Base-by-base conservation (phyloP, 2,888 invertebrate species). In the Schizotus pectinicornis region DNA sequence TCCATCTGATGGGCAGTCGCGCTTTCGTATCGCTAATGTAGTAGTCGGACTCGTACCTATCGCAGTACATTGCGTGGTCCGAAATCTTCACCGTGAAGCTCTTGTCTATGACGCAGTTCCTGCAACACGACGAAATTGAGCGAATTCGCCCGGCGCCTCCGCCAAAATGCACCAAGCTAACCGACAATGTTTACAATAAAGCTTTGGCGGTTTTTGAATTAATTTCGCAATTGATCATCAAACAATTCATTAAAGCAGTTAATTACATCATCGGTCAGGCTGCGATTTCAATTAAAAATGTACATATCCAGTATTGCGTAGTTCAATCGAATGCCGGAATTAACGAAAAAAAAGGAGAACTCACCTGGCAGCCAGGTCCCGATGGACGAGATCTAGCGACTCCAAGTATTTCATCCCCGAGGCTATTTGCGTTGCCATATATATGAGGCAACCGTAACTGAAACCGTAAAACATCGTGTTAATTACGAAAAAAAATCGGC, bases 381-480 rank as follows among this genome's bases (percentile, higher is more conserved):
- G 87, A 81, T 95, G 95, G 49, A 94, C 91, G 80, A 95, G 86
- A 77, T 93, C 92, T 79, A 93, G 84, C 42, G 90, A 89, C 81
- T 96, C 95, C 79, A 96, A 85, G 80, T 94, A 95, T 77, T 93
- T 93, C 94, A 95, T 95, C 65, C 95, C 95, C 49, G 93, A 92
- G 61, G 95, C 92, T 71, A 95, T 89, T 82, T 95, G 94, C 54
- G 90, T 90, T 70, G 92, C 89, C 79, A 95, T 88, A 83, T 89
- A 92, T 69, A 94, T 88, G 77, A 93, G 84, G 80, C 89, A 89
- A 71, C 90, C 90, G 79, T 92, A 91, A 77, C 92, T 93, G 85
- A 14, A 85, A 83, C 22, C 22, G 5, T 22, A 22, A 22, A 22
- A 22, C 22, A 22, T 35, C 33, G 48, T 22, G 35, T 55, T 55